Conservation (phyloP, 23 tunicate species). For the Clavelina lepadiformis region DNA sequence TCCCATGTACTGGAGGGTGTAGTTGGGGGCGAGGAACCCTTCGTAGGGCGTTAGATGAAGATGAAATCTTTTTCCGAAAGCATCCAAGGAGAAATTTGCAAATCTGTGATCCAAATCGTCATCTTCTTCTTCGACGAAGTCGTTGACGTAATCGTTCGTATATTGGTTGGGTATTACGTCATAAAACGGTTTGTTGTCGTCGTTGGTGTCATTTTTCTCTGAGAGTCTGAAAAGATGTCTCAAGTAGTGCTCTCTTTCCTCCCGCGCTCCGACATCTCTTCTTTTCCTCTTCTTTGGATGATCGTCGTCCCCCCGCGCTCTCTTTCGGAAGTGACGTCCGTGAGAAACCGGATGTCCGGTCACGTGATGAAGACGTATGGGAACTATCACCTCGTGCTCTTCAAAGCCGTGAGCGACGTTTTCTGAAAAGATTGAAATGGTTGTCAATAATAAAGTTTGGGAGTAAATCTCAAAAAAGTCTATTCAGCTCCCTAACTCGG, state of each 20-base stretch:
- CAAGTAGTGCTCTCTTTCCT: slow-evolving; percentile 1
- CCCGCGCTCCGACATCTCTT: slow-evolving; percentile 14
- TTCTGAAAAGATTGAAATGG: slow-evolving; percentile 37
- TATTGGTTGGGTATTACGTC: slow-evolving; percentile 34
- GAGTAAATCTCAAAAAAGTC: too few relatives aligned
- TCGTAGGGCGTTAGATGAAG: slow-evolving; percentile 73
- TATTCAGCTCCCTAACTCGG: too few relatives aligned
- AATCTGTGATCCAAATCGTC: slow-evolving; percentile 38
- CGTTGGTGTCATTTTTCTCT: neutral
- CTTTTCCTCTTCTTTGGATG: slow-evolving; percentile 1
- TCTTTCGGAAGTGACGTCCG: slow-evolving; percentile 71
- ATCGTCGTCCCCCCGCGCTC: slow-evolving; percentile 9
- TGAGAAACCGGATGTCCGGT: slow-evolving; percentile 79
- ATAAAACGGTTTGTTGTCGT: slow-evolving; percentile 11
- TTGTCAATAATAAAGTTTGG: neutral
- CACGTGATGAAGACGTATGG: slow-evolving; percentile 72
- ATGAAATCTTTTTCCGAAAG: slow-evolving; percentile 57
- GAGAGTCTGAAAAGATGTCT: neutral
- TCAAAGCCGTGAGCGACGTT: slow-evolving; percentile 63
- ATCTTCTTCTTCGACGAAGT: slow-evolving; percentile 9
- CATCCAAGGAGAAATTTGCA: slow-evolving; percentile 72
- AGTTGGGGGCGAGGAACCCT: slow-evolving; percentile 80
- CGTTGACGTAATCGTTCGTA: slow-evolving; percentile 17
- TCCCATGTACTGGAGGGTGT: slow-evolving; percentile 72
- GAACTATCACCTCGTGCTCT: slow-evolving; percentile 61